A percentile compares a stretch with the other conserved stretches of the same genome.
Conservation (phyloP, 1,140 invertebrate genomes). For the Apis mellifera region DNA sequence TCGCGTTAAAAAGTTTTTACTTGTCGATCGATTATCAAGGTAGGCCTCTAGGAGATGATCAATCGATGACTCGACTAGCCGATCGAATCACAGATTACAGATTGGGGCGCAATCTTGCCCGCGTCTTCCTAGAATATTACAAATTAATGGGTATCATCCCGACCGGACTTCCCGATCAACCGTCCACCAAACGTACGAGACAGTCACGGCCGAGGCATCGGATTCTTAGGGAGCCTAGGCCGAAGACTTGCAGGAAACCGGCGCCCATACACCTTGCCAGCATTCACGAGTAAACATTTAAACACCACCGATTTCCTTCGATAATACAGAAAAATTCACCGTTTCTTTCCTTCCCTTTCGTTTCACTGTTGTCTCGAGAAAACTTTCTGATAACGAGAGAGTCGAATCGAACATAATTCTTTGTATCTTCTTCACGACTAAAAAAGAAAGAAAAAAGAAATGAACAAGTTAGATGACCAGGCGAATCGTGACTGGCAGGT, state of each 20-base stretch:
- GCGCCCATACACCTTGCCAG: constrained; percentile 83
- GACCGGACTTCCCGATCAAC: constrained; percentile 81
- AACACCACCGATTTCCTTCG: not conserved
- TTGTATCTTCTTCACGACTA: no score
- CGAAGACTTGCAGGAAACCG: constrained; percentile 82
- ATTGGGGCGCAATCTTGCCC: constrained; percentile 88
- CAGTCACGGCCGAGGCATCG: constrained; percentile 81
- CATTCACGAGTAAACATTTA: constrained; percentile 82
- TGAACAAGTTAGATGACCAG: not conserved
- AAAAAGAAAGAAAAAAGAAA: no score
- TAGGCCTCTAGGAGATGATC: not conserved
- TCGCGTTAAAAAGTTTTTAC: not conserved
- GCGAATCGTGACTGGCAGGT: constrained; percentile 61
- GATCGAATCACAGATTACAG: constrained; percentile 79
- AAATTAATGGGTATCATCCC: constrained; percentile 87
- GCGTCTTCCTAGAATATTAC: constrained; percentile 91
- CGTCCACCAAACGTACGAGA: constrained; percentile 80
- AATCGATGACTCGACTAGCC: constrained; percentile 29
- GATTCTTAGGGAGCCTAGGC: constrained; percentile 80
- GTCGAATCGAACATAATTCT: no score
- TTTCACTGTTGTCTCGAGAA: not conserved
- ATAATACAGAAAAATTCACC: not conserved
- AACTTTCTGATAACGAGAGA: not conserved
- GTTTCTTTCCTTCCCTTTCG: not conserved
- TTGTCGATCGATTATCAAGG: not conserved